Base-by-base conservation (phyloP, 2,888 invertebrate species). In the Chrysolina oricalcia region DNA sequence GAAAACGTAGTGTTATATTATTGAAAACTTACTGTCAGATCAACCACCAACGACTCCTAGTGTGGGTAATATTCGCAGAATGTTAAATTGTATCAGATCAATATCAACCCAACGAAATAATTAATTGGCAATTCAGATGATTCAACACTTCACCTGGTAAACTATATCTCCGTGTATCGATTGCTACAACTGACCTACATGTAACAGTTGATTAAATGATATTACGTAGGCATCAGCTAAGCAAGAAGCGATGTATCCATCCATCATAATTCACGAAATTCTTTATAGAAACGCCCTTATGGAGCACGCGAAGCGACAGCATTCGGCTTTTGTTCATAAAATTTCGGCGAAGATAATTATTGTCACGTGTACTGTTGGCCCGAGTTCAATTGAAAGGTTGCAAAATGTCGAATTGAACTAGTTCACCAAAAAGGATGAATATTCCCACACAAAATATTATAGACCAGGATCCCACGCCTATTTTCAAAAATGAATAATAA, bases 261-360 rank as follows among this genome's bases (percentile, higher is more conserved):
- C 83, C 81, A 83, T 82, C 82, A 82, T 83, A 84, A 84, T 84
- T 81, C 81, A 73, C 71, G 76, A 78, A 81, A 80, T 81, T 78
- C 74, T 75, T 72, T 75, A 67, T 76, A 76, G 72, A 74, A 76
- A 76, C 78, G 81, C 81, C 81, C 80, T 80, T 74, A 70, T 68
- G 72, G 40, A 67, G 73, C 81, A 82, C 82, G 81, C 82, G 74
- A 81, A 78, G 73, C 80, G 75, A 74, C 71, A 73, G 72, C 35
- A 63, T 48, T 48, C 17, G 40, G 53, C 40, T 21, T n/a, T 53
- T 41, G 66, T 66, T 67, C 9, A 19, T n/a, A 10, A 13, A 35
- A 50, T 50, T 67, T 48, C n/a, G n/a, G 35, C 0, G 17, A 23
- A 6, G 10, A 35, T 6, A 9, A 23, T 15, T n/a, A 15, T 9